phyloP scores from a whole-genome alignment of 2,797 vertebrate species.

The Decapterus maruadsi region DNA sequence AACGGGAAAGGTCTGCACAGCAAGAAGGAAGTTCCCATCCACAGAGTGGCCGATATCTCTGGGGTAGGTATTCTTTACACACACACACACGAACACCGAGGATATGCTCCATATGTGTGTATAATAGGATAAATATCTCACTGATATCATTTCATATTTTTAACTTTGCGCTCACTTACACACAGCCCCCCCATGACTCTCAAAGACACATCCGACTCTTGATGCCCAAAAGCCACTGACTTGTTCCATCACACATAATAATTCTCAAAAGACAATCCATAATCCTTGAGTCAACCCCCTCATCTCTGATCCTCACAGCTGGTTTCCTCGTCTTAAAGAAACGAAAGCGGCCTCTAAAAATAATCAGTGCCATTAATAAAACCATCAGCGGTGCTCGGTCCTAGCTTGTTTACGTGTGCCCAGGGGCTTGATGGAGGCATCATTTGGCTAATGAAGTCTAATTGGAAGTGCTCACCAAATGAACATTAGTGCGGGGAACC shows the following conservation, averaged over 20 bases:
- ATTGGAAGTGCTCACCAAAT: slow-evolving; percentile 77
- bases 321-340: slow-evolving; percentile 56
- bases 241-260: slow-evolving; percentile 10
- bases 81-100: background rate
- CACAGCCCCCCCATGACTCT: slow-evolving; percentile 9
- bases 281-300: slow-evolving; percentile 48
- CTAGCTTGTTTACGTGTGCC: slow-evolving; percentile 77
- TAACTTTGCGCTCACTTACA: slow-evolving; percentile 29
- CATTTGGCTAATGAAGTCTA: slow-evolving; percentile 78
- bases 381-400: slow-evolving; percentile 71
- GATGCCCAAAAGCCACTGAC: slow-evolving; percentile 3
- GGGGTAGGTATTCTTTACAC: slow-evolving; percentile 87
- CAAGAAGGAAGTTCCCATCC: slow-evolving; percentile 98
- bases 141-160: slow-evolving; percentile 5
- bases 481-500: slow-evolving; percentile 72
- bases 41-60: slow-evolving; percentile 97
- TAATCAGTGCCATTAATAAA: slow-evolving; percentile 80
- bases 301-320: slow-evolving; percentile 22
- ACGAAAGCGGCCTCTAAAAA: slow-evolving; percentile 76
- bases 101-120: background rate
- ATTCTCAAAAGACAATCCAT: slow-evolving; percentile 49
- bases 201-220: background rate
- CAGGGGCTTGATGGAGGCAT: slow-evolving; percentile 74
- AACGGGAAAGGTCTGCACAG: slow-evolving; percentile 98
- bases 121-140: slow-evolving; percentile 30